Evolutionary conservation across 1,140 invertebrate genomes (phyloP).

Genomic region (Aphelinus certus): DNA sequence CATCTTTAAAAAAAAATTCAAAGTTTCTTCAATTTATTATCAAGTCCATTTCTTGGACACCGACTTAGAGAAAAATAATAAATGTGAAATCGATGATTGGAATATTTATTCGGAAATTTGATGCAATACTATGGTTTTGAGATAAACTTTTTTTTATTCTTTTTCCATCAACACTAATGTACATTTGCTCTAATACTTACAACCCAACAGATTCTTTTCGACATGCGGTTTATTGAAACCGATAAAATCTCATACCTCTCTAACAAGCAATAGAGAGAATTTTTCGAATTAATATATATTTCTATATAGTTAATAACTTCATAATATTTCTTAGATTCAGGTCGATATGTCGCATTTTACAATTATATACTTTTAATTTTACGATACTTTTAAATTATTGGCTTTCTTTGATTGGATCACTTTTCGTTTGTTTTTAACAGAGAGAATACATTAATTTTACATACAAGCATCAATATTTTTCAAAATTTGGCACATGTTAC

Average conservation of each 20-base stretch:
- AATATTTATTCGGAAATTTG: too few relatives aligned
- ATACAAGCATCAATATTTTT: conserved; percentile 29
- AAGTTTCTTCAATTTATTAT: too few relatives aligned
- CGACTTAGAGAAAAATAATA: neutral
- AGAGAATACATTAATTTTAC: neutral
- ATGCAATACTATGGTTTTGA: neutral
- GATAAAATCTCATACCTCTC: conserved; percentile 30
- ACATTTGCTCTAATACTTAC: conserved; percentile 38
- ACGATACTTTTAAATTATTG: conserved; percentile 19
- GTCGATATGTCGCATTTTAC: conserved; percentile 34
- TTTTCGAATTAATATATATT: conserved; percentile 34
- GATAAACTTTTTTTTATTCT: conserved; percentile 40
- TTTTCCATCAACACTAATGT: conserved; percentile 38
- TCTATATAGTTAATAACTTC: conserved; percentile 31
- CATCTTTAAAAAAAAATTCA: too few relatives aligned
- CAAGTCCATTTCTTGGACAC: too few relatives aligned
- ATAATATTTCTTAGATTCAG: conserved; percentile 33
- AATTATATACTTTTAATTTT: conserved; percentile 18
- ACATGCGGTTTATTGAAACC: conserved; percentile 30
- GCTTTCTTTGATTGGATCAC: conserved; percentile 24
- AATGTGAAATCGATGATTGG: neutral
- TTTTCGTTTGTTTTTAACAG: neutral
- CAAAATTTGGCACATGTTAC: conserved; percentile 33
- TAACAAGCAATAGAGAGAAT: conserved; percentile 37
- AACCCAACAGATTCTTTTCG: conserved; percentile 31